Conservation (phyloP, 2,888 invertebrate species). For the Oxytorus armatus region DNA sequence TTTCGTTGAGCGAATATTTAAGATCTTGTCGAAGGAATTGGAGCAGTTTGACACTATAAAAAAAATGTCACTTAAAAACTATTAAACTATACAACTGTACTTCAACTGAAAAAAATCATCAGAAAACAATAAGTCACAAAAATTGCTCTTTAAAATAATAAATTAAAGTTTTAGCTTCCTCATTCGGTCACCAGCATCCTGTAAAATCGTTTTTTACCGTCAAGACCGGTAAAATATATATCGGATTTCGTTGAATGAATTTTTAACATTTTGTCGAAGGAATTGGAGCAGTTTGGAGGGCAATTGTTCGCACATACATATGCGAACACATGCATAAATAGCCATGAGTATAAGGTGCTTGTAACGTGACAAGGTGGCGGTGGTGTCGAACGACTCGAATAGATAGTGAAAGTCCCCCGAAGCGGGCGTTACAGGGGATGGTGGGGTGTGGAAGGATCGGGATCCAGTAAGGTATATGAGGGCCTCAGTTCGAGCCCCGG, state of each 20-base stretch:
- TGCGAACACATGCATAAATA: background rate
- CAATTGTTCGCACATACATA: conserved; percentile 30
- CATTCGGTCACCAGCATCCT: background rate
- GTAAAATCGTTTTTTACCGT: background rate
- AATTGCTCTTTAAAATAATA: background rate
- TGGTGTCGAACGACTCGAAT: conserved; percentile 77
- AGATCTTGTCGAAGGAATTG: conserved; percentile 41
- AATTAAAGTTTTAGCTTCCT: background rate
- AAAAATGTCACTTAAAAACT: too few relatives aligned
- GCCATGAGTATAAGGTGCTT: conserved; percentile 76
- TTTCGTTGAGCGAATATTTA: conserved; percentile 12
- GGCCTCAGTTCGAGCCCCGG: conserved; percentile 82
- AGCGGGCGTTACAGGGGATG: conserved; percentile 70
- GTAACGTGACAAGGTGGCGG: conserved; percentile 80
- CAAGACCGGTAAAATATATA: background rate
- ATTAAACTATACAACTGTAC: too few relatives aligned
- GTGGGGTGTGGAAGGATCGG: conserved; percentile 76
- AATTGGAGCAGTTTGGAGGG: conserved; percentile 61
- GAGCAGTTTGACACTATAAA: conserved; percentile 59
- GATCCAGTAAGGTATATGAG: conserved; percentile 83
- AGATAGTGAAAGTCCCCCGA: conserved; percentile 83
- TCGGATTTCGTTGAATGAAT: conserved; percentile 3
- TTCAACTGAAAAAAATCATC: background rate
- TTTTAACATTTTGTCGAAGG: conserved; percentile 29
- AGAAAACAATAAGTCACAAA: background rate